These are phyloP conservation scores for Poecilia wingei DNA, from an alignment of 2,797 vertebrate species.

Conservation along the genomic window DNA sequence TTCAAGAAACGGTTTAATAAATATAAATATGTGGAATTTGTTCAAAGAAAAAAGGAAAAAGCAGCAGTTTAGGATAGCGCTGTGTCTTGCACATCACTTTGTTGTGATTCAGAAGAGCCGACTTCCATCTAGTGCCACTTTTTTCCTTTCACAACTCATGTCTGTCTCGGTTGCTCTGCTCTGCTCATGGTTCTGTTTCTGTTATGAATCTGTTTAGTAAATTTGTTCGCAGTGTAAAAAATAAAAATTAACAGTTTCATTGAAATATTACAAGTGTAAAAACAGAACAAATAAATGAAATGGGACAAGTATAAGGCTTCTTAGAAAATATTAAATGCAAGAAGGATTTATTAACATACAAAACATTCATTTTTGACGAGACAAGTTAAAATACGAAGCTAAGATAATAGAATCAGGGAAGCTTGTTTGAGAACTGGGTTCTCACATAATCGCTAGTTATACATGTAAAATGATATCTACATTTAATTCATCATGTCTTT, in stretches of 20 bases:
- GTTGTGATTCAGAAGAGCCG: neutral
- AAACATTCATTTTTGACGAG: neutral
- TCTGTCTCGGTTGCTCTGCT: neutral
- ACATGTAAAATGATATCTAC: neutral
- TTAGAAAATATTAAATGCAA: neutral
- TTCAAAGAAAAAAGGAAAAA: neutral
- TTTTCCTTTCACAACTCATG: neutral
- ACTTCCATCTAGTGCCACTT: neutral
- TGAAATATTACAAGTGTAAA: neutral
- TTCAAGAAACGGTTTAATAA: neutral
- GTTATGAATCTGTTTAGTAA: no score
- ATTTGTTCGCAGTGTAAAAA: no score
- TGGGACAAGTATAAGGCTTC: neutral
- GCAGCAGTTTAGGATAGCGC: neutral
- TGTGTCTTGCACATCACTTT: neutral
- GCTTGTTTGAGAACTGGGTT: neutral
- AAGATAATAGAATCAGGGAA: neutral
- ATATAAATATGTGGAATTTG: no score
- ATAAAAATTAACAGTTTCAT: neutral
- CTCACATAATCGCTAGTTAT: no score
- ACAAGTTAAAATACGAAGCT: neutral
- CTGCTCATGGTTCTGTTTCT: no score
- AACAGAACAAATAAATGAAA: neutral
- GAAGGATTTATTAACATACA: neutral
- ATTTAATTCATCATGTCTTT: neutral